Percentiles rank a stretch among this genome's conserved stretches.
Conservation (phyloP, 2,797 vertebrate species). For the Poecilia picta region DNA sequence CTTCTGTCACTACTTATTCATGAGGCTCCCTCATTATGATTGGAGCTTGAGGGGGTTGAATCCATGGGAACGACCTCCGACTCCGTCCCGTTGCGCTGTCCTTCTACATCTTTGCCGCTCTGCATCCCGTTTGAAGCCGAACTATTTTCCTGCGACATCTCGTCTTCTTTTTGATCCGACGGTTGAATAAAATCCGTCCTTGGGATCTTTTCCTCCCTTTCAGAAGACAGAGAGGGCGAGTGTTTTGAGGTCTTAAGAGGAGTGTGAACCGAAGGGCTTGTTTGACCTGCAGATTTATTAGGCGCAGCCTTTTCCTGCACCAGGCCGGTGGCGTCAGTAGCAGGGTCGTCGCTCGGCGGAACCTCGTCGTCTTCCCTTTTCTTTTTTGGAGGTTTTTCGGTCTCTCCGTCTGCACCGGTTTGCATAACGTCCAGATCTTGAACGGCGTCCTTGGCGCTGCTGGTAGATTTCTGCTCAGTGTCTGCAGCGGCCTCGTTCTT, state of each 20-base stretch:
- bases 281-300: slow-evolving; percentile 48
- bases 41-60: slow-evolving; percentile 34
- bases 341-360: slow-evolving; percentile 39
- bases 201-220: slow-evolving; percentile 77
- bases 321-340: slow-evolving; percentile 27
- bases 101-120: slow-evolving; percentile 28
- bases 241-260: slow-evolving; percentile 67
- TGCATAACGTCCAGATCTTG: slow-evolving; percentile 59
- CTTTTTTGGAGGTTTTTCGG: slow-evolving; percentile 68
- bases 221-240: slow-evolving; percentile 57
- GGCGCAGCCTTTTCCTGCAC: slow-evolving; percentile 36
- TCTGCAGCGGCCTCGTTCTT: slow-evolving; percentile 47
- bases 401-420: slow-evolving; percentile 53
- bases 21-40: slow-evolving; percentile 42
- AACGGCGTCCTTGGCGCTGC: slow-evolving; percentile 23
- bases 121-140: slow-evolving; percentile 22
- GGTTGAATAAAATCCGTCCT: slow-evolving; percentile 72
- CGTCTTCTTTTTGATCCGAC: slow-evolving; percentile 44
- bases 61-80: slow-evolving; percentile 68
- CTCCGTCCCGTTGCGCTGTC: slow-evolving; percentile 62
- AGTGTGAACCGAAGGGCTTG: slow-evolving; percentile 51
- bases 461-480: slow-evolving; percentile 30
- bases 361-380: slow-evolving; percentile 62
- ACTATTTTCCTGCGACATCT: slow-evolving; percentile 25
- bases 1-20: slow-evolving; percentile 43